A percentile compares a stretch with the other conserved stretches of the same genome.
Conservation (phyloP, 2,888 invertebrate genomes). For the Branchellion lobata region DNA sequence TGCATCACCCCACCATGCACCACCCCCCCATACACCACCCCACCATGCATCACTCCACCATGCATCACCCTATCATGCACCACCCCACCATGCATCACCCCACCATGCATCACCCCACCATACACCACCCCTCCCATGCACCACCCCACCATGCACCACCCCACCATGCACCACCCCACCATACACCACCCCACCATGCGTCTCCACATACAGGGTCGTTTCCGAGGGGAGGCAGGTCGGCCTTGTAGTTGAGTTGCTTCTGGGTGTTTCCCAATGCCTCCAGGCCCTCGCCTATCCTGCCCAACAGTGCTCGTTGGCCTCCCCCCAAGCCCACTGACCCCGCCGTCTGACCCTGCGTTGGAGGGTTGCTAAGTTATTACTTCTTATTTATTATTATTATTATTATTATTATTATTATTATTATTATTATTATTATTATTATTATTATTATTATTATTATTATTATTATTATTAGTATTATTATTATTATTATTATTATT, state of each 20-base stretch:
- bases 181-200: too few species aligned
- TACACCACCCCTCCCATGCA: too few species aligned
- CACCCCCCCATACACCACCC: too few species aligned
- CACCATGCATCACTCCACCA: too few species aligned
- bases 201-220: slow-evolving; percentile 58
- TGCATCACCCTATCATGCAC: too few species aligned
- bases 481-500: neutral
- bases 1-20: too few species aligned
- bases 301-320: slow-evolving; percentile 85
- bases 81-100: too few species aligned
- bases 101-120: too few species aligned
- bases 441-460: neutral
- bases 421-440: neutral
- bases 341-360: slow-evolving; percentile 73
- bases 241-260: slow-evolving; percentile 68
- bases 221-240: slow-evolving; percentile 67
- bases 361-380: neutral
- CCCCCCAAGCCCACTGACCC: slow-evolving; percentile 66
- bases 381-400: neutral
- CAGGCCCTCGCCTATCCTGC: slow-evolving; percentile 85
- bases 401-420: neutral
- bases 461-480: neutral
- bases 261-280: slow-evolving; percentile 84
- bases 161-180: too few species aligned
- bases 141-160: too few species aligned